Base-by-base conservation (phyloP, 1,140 invertebrate species). In the Bombus terrestris region DNA sequence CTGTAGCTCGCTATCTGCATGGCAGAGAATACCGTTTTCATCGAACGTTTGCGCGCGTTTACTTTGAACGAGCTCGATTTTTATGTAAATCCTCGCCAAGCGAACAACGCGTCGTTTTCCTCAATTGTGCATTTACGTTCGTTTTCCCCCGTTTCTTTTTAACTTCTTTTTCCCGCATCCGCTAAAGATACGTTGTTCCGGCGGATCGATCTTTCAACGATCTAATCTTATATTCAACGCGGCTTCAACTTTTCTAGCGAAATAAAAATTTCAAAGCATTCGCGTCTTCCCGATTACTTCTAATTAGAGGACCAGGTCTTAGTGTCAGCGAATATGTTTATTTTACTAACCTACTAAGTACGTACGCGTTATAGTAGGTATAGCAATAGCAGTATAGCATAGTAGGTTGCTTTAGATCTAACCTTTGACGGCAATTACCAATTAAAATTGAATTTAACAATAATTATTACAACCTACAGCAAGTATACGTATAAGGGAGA, bases 71-170 rank as follows among this genome's bases (percentile, higher is more conserved):
- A 91, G 87, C 72, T 80, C 86, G 88, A 92, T 91, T 92, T 87
- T 90, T 89, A 92, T 92, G 90, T 84, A 92, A 92, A 92, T 92
- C 77, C 81, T 85, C 78, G 57, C 35, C 37, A 35, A 22, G 57
- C 76, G 64, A 68, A 66, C 66, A 66, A 43, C 22, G 72, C 72
- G 35, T 66, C 81, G 57, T 72, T 59, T 32, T 32, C 71, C 18
- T 28, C 79, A 41, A 59, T 59, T 59, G 47, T 57, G n/a, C 37
- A 18, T 81, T 73, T 59, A 37, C n/a, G 28, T 53, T 41, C 68
- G 25, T 83, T 83, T 66, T 15, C 47, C 59, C 39, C 6, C 32
- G 1, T 13, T 15, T 2, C 47, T 1, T 22, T 41, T 75, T 8
- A n/a, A 9, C 12, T 10, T 53, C 6, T 32, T 35, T 75, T 64